Conservation (phyloP, 2,888 invertebrate genomes). For the Habroteleia sp. region DNA sequence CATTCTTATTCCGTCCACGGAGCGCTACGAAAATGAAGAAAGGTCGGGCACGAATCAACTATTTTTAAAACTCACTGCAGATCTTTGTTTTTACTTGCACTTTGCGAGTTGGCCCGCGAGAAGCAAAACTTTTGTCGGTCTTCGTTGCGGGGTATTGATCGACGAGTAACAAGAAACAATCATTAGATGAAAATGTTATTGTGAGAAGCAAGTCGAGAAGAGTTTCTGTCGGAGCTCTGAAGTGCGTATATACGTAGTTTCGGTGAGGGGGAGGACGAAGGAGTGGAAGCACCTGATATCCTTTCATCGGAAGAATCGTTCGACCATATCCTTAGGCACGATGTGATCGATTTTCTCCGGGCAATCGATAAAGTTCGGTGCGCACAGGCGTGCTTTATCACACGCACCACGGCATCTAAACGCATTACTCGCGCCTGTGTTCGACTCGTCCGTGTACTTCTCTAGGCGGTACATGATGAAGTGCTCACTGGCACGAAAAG, state of each 20-base stretch:
- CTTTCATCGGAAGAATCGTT: conserved; percentile 72
- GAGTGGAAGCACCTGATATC: conserved; percentile 71
- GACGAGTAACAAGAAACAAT: not conserved
- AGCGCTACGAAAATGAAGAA: conserved; percentile 47
- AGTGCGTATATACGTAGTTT: conserved; percentile 63
- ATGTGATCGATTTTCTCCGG: conserved; percentile 58
- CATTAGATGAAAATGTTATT: conserved; percentile 23
- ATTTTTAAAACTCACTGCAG: conserved; percentile 11
- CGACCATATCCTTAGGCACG: conserved; percentile 56
- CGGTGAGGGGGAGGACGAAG: too few species aligned
- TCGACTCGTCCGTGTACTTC: conserved; percentile 41
- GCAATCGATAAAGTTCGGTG: conserved; percentile 61
- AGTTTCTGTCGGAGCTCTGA: conserved; percentile 7
- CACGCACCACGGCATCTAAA: conserved; percentile 58
- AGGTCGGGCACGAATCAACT: conserved; percentile 22
- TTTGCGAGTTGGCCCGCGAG: conserved; percentile 4
- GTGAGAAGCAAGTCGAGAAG: not conserved
- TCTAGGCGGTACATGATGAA: conserved; percentile 69
- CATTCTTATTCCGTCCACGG: conserved; percentile 22
- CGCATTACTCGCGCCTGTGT: conserved; percentile 51
- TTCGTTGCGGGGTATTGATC: not conserved
- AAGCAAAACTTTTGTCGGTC: not conserved
- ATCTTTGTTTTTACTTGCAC: conserved; percentile 5
- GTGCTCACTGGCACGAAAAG: conserved; percentile 66
- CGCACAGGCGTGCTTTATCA: conserved; percentile 57